These are phyloP conservation scores for Diadegma fenestrale DNA, from an alignment of 2,888 invertebrate species.

Conservation along the genomic window DNA sequence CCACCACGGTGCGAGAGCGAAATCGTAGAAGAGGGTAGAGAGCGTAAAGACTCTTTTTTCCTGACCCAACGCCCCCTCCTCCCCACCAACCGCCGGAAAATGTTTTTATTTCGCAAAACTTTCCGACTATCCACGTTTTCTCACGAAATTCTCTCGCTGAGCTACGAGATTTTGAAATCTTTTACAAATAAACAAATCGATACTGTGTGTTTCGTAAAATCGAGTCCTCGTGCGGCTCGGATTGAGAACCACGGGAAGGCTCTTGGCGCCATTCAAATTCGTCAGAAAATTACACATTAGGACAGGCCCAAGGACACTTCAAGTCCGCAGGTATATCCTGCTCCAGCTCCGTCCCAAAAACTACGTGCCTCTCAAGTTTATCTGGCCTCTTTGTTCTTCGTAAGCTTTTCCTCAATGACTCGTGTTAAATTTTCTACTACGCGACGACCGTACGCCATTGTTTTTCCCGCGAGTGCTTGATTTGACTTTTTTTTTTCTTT, in stretches of 20 bases:
- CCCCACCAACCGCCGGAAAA: background rate
- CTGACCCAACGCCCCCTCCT: background rate
- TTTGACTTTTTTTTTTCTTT: slow-evolving; percentile 19
- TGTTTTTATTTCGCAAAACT: background rate
- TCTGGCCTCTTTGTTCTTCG: slow-evolving; percentile 21
- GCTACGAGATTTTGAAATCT: background rate
- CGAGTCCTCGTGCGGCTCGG: background rate
- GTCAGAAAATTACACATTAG: slow-evolving; percentile 80
- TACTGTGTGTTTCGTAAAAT: background rate
- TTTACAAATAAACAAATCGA: background rate
- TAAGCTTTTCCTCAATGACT: slow-evolving; percentile 39
- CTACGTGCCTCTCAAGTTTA: slow-evolving; percentile 30
- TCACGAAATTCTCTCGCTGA: background rate
- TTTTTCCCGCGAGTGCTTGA: slow-evolving; percentile 25
- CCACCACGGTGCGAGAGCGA: slow-evolving; percentile 69
- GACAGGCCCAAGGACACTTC: slow-evolving; percentile 68
- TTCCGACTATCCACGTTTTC: background rate
- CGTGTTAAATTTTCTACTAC: slow-evolving; percentile 26
- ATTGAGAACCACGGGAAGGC: slow-evolving; percentile 57
- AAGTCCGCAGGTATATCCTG: slow-evolving; percentile 66
- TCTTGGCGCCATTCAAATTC: slow-evolving; percentile 79
- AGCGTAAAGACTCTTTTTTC: slow-evolving; percentile 26
- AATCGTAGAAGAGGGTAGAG: slow-evolving; percentile 34
- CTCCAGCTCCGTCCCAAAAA: slow-evolving; percentile 37
- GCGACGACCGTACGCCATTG: slow-evolving; percentile 21